Base-by-base conservation (phyloP, 2,113 vertebrate genomes). In the Aegypius monachus region DNA sequence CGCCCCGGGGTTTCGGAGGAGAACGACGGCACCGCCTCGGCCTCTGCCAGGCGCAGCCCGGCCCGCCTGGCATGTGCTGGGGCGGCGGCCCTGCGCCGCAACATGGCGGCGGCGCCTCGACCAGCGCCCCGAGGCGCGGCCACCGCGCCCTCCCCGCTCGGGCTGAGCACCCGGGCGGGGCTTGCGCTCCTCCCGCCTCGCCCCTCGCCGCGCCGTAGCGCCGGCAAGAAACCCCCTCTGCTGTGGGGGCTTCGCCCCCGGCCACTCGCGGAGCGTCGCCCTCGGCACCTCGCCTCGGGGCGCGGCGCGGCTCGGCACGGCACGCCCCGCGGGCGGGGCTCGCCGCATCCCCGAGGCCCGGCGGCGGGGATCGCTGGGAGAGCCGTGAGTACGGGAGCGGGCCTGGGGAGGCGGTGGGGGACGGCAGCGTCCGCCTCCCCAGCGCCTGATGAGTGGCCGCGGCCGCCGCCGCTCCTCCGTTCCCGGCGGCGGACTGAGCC, bases 31-130 rank as follows among this genome's bases (percentile, higher is more conserved):
- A 18, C 21, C 32, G 4, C 85, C 21, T 11, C 4, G 9, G 6
- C 4, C 32, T 3, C 38, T 1, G 8, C 25, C 23, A 15, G 56
- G 6, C 2, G 9, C 48, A 5, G 25, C 52, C 16, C 7, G 8
- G 31, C 47, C 20, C n/a, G 6, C 16, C 48, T 0, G 31, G 3
- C 18, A 12, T 2, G 50, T 0, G 52, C 50, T 4, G 52, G 9
- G 73, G 62, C 67, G 16, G 71, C 6, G 23, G 47, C 63, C 26
- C 34, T 3, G 13, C 26, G 11, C 74, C 2, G 9, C 36, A 93
- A 91, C 19, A 93, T 88, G 90, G 93, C 95, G 47, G 45, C 61
- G 14, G 16, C 23, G 6, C 18, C 32, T 29, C 34, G 2, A 10
- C 13, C 36, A 2, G 32, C 11, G 42, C 6, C 26, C 13, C 23